phyloP scores from a whole-genome alignment of 2,888 invertebrate species.

The Bimastos eiseni region DNA sequence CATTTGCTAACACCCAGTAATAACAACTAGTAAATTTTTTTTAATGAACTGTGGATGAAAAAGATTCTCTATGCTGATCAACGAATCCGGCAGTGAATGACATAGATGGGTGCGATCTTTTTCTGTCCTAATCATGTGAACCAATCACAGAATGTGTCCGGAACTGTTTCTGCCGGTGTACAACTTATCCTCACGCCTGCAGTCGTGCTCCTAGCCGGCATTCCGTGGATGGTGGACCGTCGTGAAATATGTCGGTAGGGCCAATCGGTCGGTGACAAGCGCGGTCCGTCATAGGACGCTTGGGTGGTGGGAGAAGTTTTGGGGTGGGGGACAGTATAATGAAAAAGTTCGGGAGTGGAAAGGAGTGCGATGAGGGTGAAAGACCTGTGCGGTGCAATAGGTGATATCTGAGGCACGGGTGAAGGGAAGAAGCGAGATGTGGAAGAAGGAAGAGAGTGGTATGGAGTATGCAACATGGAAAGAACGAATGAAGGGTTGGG shows the following conservation, averaged over 20 bases:
- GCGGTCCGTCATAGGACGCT: neutral
- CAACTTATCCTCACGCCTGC: neutral
- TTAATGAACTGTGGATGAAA: too few species aligned
- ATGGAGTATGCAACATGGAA: neutral
- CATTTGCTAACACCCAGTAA: too few species aligned
- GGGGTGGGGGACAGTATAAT: neutral
- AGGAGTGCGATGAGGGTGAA: neutral
- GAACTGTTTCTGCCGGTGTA: neutral
- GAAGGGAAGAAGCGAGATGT: neutral
- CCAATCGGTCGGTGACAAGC: neutral
- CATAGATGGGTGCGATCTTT: neutral
- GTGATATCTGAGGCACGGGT: neutral
- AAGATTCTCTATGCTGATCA: neutral
- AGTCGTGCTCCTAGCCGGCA: neutral
- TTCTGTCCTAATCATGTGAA: neutral
- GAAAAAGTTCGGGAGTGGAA: neutral
- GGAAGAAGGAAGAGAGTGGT: neutral
- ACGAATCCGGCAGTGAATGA: neutral
- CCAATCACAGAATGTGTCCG: neutral
- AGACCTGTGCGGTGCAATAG: too few species aligned
- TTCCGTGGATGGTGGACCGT: neutral
- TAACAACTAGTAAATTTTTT: too few species aligned
- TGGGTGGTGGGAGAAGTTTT: neutral
- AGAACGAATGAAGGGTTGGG: neutral
- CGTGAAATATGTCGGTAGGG: neutral